phyloP scores from a whole-genome alignment of 2,888 invertebrate species.

The Acrobasis suavella region DNA sequence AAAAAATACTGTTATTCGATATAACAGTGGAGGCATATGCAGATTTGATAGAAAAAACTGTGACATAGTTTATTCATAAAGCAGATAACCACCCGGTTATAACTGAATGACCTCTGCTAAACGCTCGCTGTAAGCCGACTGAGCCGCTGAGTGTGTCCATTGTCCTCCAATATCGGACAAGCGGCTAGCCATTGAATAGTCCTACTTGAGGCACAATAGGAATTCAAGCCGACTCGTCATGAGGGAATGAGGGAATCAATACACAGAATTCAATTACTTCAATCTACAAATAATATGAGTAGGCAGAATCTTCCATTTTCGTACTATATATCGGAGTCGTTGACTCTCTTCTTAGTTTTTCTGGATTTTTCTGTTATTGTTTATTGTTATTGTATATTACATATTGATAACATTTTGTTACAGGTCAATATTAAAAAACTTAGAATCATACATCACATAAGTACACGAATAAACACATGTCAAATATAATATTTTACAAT shows the following conservation, averaged over 20 bases:
- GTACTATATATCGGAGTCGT: not conserved
- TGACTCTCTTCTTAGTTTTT: not conserved
- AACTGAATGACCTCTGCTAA: slow-evolving; percentile 33
- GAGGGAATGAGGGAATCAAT: slow-evolving; percentile 28
- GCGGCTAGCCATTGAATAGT: slow-evolving; percentile 52
- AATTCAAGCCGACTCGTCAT: slow-evolving; percentile 34
- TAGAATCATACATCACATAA: too few species aligned
- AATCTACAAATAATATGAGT: slow-evolving; percentile 2
- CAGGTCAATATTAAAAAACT: too few species aligned
- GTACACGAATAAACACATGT: too few species aligned
- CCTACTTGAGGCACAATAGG: slow-evolving; percentile 58
- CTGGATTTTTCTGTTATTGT: not conserved
- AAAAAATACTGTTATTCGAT: too few species aligned
- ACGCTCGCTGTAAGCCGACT: slow-evolving; percentile 35
- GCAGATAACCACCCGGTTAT: slow-evolving; percentile 17
- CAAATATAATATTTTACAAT: too few species aligned
- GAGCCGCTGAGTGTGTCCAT: slow-evolving; percentile 51
- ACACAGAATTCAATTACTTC: slow-evolving; percentile 6
- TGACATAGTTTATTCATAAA: not conserved
- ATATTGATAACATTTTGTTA: too few species aligned
- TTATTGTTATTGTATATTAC: too few species aligned
- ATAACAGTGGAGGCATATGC: not conserved
- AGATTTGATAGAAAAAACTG: not conserved
- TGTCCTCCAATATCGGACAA: slow-evolving; percentile 70
- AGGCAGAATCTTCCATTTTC: not conserved